phyloP scores from a whole-genome alignment of 2,888 invertebrate species.

The Hanleya hanleyi region DNA sequence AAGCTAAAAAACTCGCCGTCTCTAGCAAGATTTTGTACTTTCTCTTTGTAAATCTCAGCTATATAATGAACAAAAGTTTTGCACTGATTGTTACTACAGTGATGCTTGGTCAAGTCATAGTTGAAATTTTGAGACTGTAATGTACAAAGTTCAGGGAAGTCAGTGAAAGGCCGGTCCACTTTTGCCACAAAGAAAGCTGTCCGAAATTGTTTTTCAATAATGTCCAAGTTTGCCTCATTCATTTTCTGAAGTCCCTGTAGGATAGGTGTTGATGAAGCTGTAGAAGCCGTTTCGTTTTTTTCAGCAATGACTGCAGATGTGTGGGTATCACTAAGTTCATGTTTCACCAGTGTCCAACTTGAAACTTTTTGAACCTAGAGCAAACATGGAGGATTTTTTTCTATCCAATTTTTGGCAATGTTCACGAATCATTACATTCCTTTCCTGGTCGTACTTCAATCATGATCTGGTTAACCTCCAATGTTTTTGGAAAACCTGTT shows the following conservation, averaged over 20 bases:
- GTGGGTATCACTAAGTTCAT: background rate
- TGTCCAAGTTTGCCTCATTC: background rate
- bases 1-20: background rate
- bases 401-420: background rate
- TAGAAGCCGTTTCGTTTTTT: background rate
- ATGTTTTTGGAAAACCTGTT: too few relatives aligned
- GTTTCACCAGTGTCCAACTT: background rate
- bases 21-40: background rate
- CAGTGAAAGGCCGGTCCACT: background rate
- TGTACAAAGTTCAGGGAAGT: background rate
- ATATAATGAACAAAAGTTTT: background rate
- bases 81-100: background rate
- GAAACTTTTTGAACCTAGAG: background rate
- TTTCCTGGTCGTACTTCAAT: too few relatives aligned
- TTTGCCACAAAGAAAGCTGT: background rate
- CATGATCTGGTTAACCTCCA: too few relatives aligned
- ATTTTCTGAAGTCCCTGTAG: background rate
- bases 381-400: background rate
- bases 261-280: background rate
- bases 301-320: background rate
- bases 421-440: too few relatives aligned
- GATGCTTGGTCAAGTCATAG: background rate
- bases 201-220: background rate
- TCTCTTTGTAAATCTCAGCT: background rate
- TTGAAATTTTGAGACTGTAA: background rate